Evolutionary conservation across 2,113 vertebrate species (phyloP).

Genomic region (rat (Rattus norvegicus)): GRCr8 NC_086031.1:77314501-77315000

Average conservation of each 20-base stretch:
- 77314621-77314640: background rate
- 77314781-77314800: background rate
- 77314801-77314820: background rate
- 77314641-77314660: background rate
- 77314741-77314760: background rate
- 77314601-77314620: background rate
- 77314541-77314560: background rate
- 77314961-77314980: background rate
- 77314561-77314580: background rate
- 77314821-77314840: background rate
- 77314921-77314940: background rate
- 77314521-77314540: constrained; percentile 4
- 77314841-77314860: background rate
- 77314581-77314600: background rate
- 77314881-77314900: background rate
- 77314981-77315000: background rate
- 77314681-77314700: too few relatives aligned
- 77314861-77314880: background rate
- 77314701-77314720: background rate
- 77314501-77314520: background rate
- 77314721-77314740: background rate
- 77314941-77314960: background rate
- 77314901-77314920: background rate
- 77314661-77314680: background rate
- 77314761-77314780: background rate